These are phyloP conservation scores for Lasius platythorax DNA, from an alignment of 2,888 invertebrate species.

Conservation along the genomic window DNA sequence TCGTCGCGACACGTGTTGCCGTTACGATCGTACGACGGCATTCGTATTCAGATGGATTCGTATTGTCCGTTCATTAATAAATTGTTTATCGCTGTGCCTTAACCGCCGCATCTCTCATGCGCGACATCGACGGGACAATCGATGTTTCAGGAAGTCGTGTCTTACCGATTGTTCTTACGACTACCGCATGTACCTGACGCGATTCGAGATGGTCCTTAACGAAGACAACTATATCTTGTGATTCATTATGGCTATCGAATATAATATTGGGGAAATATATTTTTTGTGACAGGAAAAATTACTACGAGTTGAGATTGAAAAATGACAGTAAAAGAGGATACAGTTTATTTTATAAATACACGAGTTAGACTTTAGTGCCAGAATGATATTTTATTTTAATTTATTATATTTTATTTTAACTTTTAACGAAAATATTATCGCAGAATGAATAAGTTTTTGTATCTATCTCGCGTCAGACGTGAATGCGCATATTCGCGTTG, in stretches of 20 bases:
- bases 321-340: not conserved
- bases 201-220: slow-evolving; percentile 48
- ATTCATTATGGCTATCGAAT: not conserved
- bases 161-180: slow-evolving; percentile 49
- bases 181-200: slow-evolving; percentile 57
- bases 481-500: not conserved
- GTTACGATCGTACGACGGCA: slow-evolving; percentile 47
- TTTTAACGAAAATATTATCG: not conserved
- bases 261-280: slow-evolving; percentile 14
- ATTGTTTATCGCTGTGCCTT: slow-evolving; percentile 66
- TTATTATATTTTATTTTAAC: not conserved
- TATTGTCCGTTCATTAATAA: slow-evolving; percentile 72
- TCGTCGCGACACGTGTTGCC: slow-evolving; percentile 70
- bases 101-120: slow-evolving; percentile 15
- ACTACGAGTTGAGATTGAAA: not conserved
- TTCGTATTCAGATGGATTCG: slow-evolving; percentile 66
- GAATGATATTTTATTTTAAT: not conserved
- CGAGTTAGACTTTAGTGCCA: not conserved
- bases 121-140: slow-evolving; percentile 47
- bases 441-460: not conserved
- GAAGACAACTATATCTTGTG: not conserved
- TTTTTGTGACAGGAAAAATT: slow-evolving; percentile 5
- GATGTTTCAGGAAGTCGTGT: slow-evolving; percentile 71
- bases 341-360: not conserved
- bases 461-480: not conserved